Evolutionary conservation across 2,113 vertebrate genomes (phyloP), one percentile per base, ranked within the genome.

Genomic region (Pseudorhombus dupliciocellatus): DNA sequence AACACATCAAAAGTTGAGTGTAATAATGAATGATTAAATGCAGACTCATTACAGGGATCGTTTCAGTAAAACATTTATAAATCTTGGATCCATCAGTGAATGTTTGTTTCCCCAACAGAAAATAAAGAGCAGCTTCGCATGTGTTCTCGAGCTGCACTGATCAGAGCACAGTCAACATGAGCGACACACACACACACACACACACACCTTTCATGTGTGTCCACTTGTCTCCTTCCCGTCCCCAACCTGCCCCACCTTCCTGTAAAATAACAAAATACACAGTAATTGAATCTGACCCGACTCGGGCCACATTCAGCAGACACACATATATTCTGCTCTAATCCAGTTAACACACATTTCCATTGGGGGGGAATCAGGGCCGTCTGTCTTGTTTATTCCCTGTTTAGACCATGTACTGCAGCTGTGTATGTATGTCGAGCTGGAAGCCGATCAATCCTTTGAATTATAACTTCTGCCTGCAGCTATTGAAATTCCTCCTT

Each of bases 1-100:
- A 72, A 74, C 18, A 18, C 70, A 80, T 83, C 48, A 84, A 87
- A 85, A 87, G 84, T 88, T 85, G 62, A 87, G 2, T 57, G 74
- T 57, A 85, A 82, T 81, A 82, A 83, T 84, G 50, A 75, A 44
- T 2, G 25, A 48, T 60, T 75, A 54, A 79, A 69, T 48, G 53
- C 30, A 70, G 16, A 50, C 26, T 7, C 2, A 21, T 66, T 3
- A 83, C 70, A 82, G 78, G 59, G 22, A 55, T 2, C 66, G 12
- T 72, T 74, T 65, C 30, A 4, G 8, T 61, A 60, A 24, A 44
- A 66, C 26, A 40, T 73, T 70, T 1, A 60, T 40, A 58, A 44
- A 58, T 65, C 51, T 61, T 80, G 52, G 37, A 70, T 72, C 9
- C 56, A 30, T 30, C n/a, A 73, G 44, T 51, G 37, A 25, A 20